Conservation (phyloP, 2,888 invertebrate species). For the Mellilla xanthometata region DNA sequence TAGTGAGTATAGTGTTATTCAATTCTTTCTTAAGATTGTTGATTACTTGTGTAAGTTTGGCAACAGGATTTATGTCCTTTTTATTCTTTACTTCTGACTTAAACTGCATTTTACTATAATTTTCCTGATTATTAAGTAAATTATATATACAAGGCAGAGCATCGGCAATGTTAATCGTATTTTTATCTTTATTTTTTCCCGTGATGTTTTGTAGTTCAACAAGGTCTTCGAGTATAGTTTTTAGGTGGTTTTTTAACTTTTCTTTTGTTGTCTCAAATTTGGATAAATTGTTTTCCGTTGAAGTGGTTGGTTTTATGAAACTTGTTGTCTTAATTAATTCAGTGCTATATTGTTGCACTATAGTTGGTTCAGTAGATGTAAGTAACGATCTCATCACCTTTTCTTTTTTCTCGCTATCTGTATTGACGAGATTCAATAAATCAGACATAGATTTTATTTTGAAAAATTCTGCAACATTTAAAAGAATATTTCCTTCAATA, state of each 20-base stretch:
- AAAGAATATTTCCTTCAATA: conserved; percentile 57
- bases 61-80: conserved; percentile 19
- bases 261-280: conserved; percentile 48
- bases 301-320: not conserved
- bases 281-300: conserved; percentile 23
- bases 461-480: conserved; percentile 65
- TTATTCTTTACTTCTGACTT: conserved; percentile 20
- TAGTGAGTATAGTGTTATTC: conserved; percentile 31
- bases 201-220: conserved; percentile 55
- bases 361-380: conserved; percentile 6
- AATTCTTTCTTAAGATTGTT: conserved; percentile 51
- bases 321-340: conserved; percentile 1
- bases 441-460: conserved; percentile 67
- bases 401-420: conserved; percentile 11
- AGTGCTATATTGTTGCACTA: not conserved
- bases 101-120: not conserved
- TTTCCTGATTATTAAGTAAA: conserved; percentile 35
- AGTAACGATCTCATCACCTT: conserved; percentile 19
- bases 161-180: conserved; percentile 49
- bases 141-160: conserved; percentile 67
- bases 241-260: conserved; percentile 64
- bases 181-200: conserved; percentile 37
- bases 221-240: conserved; percentile 61
- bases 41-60: conserved; percentile 52
- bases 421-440: conserved; percentile 48